phyloP scores from a whole-genome alignment of 2,888 invertebrate genomes.

The Amblyteles armatorius region DNA sequence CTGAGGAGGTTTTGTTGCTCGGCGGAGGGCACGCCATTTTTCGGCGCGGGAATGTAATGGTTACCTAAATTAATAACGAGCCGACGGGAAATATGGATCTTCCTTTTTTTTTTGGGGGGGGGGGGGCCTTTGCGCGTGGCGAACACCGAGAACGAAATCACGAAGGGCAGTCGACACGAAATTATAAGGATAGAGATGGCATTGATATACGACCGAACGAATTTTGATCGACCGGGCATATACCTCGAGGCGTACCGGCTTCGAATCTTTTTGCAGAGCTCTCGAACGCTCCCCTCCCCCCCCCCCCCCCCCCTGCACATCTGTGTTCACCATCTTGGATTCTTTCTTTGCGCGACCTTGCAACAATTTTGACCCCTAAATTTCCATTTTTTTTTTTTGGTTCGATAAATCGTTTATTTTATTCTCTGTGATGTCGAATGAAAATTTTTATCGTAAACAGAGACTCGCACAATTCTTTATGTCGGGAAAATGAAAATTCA shows the following conservation, averaged over 20 bases:
- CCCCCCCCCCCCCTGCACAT: slow-evolving; percentile 20
- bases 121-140: slow-evolving; percentile 44
- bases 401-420: slow-evolving; percentile 12
- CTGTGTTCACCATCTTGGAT: slow-evolving; percentile 37
- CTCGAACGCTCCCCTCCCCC: not conserved
- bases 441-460: not conserved
- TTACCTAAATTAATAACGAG: slow-evolving; percentile 71
- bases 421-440: not conserved
- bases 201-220: slow-evolving; percentile 81
- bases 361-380: slow-evolving; percentile 30
- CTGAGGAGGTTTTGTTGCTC: not conserved
- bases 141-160: slow-evolving; percentile 71
- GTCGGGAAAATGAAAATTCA: not conserved
- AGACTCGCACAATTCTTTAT: not conserved
- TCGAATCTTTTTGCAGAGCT: slow-evolving; percentile 20
- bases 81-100: slow-evolving; percentile 45
- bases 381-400: not conserved
- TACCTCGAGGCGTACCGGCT: slow-evolving; percentile 69
- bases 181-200: slow-evolving; percentile 82
- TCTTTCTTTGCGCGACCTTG: slow-evolving; percentile 38
- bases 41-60: slow-evolving; percentile 64
- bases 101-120: not conserved
- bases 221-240: slow-evolving; percentile 80
- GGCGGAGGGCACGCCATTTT: slow-evolving; percentile 49
- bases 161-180: slow-evolving; percentile 77